Evolutionary conservation across 2,888 invertebrate species (phyloP), one percentile per base, ranked within the genome.

Genomic region (Oithona nana): DNA sequence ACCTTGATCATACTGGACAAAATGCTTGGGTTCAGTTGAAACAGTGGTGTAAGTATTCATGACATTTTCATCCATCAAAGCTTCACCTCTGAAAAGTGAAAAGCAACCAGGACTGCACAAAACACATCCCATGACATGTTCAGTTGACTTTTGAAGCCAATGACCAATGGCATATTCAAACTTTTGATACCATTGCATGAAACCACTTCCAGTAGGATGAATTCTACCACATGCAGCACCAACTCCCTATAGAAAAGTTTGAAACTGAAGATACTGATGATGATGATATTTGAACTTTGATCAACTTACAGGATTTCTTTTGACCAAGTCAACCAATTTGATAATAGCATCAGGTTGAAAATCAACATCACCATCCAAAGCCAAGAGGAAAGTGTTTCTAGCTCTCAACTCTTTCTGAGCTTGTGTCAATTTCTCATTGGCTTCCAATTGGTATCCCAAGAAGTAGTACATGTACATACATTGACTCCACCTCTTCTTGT

Each of bases 381-480:
- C 87, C 31, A 90, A 75, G 13, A 90, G 74, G 69, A 80, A 90
- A 0, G 88, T 89, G 73, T 88, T 88, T 63, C 78, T 75, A 63
- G 79, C 77, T 20, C 76, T 6, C 4, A 83, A 80, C 2, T 79
- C 75, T 65, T 81, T 80, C 69, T 82, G 83, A 63, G 78, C 75
- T 63, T 79, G 78, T 16, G 76, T 76, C 2, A 78, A 74, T 28
- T 80, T 76, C 0, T 78, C 78, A 67, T 80, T 71, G 68, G 83
- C 82, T 81, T 84, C 84, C 58, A 86, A 78, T 64, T 83, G 81
- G 71, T 83, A 83, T 0, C 89, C 89, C 48, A 90, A 77, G 67
- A 90, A 77, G 70, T 88, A 90, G 74, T 89, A 90, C 89, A 90
- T 89, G 74, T 90, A 90, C 89, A 90, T 90, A 69, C 82, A 83